Evolutionary conservation across 2,113 vertebrate genomes (phyloP), one percentile per base, ranked within the genome.

Genomic region (Corydoras maculifer): DNA sequence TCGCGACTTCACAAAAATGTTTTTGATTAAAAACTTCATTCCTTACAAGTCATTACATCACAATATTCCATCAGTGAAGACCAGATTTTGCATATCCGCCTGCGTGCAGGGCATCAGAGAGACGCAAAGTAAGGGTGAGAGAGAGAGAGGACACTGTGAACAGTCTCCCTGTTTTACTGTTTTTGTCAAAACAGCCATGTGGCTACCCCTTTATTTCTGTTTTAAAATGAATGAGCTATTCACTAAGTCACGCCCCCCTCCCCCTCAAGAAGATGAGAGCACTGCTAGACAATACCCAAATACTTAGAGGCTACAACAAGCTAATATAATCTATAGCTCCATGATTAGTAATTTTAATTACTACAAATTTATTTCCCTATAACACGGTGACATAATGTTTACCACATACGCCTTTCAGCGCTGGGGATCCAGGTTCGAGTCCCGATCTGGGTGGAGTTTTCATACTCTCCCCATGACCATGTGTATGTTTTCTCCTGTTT

Each of bases 171-270:
- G 72, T 73, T 73, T 63, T 73, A 50, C 29, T 49, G 15, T 55
- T 60, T 73, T 68, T 73, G 72, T 73, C 50, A 51, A 48, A 73
- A 70, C 55, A 43, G 62, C 57, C 31, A 43, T 65, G 62, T 59
- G 25, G 29, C 71, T 11, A 51, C 59, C 35, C 58, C 57, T 68
- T 73, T 73, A 73, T 67, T 73, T 73, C 58, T 68, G 14, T 65
- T 68, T 67, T 73, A 73, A 73, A 67, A 73, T 73, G 65, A 73
- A 73, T 73, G 72, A 67, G 72, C 64, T 49, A 68, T 73, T 73
- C 64, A 73, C 35, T 13, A 63, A 67, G 58, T 53, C 60, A 69
- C 35, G 58, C 8, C 48, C 59, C 68, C 51, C 59, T 8, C 31
- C 7, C 35, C 35, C 35, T 8, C 35, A 43, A 8, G 35, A 43